Conservation (phyloP, 2,888 invertebrate species). For the Dynastes hyllus region DNA sequence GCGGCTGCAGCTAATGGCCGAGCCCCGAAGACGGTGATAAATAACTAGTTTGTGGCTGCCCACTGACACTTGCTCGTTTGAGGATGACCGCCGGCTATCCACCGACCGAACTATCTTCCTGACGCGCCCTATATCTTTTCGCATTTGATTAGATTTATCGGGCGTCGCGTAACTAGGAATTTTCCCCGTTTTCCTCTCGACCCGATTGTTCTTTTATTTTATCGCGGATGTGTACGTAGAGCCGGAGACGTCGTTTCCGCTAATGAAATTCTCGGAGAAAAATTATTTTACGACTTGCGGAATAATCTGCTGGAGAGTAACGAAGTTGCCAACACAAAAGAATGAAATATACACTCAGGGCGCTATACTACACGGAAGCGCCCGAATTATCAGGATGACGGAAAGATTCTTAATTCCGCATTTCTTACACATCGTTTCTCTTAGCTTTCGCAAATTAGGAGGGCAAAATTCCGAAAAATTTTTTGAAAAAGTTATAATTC, state of each 20-base stretch:
- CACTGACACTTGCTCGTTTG: slow-evolving; percentile 53
- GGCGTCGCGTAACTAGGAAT: slow-evolving; percentile 23
- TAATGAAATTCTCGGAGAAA: slow-evolving; percentile 32
- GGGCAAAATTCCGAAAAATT: too few relatives aligned
- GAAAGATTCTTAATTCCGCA: not conserved
- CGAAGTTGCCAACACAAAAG: slow-evolving; percentile 28
- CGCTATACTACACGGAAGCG: not conserved
- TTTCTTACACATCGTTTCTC: too few relatives aligned
- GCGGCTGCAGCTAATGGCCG: slow-evolving; percentile 64
- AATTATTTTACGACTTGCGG: slow-evolving; percentile 33
- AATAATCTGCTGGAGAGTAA: slow-evolving; percentile 25
- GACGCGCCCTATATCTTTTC: slow-evolving; percentile 26
- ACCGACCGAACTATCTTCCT: slow-evolving; percentile 38
- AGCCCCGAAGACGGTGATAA: slow-evolving; percentile 66
- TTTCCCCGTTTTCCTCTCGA: slow-evolving; percentile 6
- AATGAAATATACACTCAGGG: slow-evolving; percentile 21
- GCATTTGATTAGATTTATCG: slow-evolving; percentile 22
- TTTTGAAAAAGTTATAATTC: too few relatives aligned
- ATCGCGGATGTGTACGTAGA: not conserved
- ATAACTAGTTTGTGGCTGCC: slow-evolving; percentile 61
- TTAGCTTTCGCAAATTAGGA: too few relatives aligned
- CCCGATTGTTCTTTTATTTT: slow-evolving; percentile 5
- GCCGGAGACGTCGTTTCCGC: slow-evolving; percentile 20
- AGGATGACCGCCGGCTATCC: slow-evolving; percentile 48
- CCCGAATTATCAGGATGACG: not conserved